Evolutionary conservation across 2,888 invertebrate genomes (phyloP).

Genomic region (Scaptomyza parva): DNA sequence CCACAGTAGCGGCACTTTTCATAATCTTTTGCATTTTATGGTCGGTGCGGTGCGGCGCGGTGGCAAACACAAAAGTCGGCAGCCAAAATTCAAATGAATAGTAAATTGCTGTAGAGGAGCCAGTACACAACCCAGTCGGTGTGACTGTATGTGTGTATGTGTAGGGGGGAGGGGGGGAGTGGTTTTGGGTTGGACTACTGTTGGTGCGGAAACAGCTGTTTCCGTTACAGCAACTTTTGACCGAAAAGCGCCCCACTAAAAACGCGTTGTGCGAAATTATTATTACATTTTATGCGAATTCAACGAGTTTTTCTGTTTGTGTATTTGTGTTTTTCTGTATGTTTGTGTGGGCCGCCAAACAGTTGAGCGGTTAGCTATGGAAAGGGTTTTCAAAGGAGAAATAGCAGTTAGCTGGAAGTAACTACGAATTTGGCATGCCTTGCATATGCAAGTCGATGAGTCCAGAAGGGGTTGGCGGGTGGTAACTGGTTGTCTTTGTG

Average conservation of each 20-base stretch:
- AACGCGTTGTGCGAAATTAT: constrained; percentile 62
- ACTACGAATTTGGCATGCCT: constrained; percentile 31
- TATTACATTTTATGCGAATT: constrained; percentile 77
- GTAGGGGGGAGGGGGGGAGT: background rate
- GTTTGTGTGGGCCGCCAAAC: constrained; percentile 21
- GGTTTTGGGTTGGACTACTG: background rate
- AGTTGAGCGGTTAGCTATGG: background rate
- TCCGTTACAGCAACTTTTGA: constrained; percentile 61
- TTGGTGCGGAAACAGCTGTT: constrained; percentile 74
- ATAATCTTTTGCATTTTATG: constrained; percentile 79
- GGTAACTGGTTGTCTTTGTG: background rate
- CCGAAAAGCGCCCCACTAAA: constrained; percentile 30
- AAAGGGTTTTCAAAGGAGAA: background rate
- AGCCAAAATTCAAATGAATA: constrained; percentile 78
- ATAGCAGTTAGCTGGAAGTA: background rate
- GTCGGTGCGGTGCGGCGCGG: constrained; percentile 52
- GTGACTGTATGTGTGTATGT: background rate
- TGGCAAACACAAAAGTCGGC: constrained; percentile 56
- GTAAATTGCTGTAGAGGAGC: constrained; percentile 60
- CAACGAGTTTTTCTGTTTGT: constrained; percentile 74
- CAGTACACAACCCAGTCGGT: background rate
- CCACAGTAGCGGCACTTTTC: constrained; percentile 64
- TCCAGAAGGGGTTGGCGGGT: background rate
- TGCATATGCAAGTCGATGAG: constrained; percentile 16
- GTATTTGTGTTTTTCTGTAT: too few species aligned